Conservation (phyloP, 2,888 invertebrate species). For the Ptilodon capucinus region DNA sequence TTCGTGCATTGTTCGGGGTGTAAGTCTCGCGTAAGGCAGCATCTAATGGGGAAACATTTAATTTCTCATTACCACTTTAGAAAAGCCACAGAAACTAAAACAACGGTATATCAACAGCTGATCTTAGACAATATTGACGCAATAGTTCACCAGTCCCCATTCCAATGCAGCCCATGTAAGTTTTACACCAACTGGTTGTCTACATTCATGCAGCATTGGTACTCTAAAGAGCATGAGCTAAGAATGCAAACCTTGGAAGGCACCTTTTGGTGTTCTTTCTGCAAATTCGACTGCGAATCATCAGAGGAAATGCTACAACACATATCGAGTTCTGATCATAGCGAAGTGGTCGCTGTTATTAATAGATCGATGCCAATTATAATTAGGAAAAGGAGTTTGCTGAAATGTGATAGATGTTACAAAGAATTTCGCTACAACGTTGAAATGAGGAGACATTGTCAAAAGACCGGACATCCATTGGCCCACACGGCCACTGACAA, state of each 20-base stretch:
- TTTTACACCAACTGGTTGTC: conserved; percentile 92
- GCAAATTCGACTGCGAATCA: conserved; percentile 86
- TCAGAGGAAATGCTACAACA: conserved; percentile 87
- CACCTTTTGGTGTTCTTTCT: conserved; percentile 88
- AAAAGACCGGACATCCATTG: conserved; percentile 74
- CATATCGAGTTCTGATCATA: conserved; percentile 85
- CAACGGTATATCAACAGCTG: conserved; percentile 82
- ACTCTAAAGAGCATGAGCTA: conserved; percentile 83
- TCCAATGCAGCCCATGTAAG: conserved; percentile 92
- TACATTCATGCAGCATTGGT: conserved; percentile 89
- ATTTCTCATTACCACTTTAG: conserved; percentile 93
- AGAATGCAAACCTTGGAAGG: conserved; percentile 80
- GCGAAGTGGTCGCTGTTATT: conserved; percentile 88
- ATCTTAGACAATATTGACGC: conserved; percentile 90
- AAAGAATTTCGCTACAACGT: conserved; percentile 89
- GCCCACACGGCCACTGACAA: conserved; percentile 83
- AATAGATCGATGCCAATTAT: conserved; percentile 91
- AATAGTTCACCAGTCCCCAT: conserved; percentile 91
- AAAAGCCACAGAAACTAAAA: conserved; percentile 84
- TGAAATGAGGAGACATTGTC: conserved; percentile 85
- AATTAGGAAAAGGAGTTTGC: conserved; percentile 85
- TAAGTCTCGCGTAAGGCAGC: conserved; percentile 85
- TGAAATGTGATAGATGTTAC: conserved; percentile 86
- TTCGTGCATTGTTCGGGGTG: conserved; percentile 88
- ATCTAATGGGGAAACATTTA: conserved; percentile 91